Evolutionary conservation across 2,888 invertebrate species (phyloP).

Genomic region (Heliconius sara): DNA sequence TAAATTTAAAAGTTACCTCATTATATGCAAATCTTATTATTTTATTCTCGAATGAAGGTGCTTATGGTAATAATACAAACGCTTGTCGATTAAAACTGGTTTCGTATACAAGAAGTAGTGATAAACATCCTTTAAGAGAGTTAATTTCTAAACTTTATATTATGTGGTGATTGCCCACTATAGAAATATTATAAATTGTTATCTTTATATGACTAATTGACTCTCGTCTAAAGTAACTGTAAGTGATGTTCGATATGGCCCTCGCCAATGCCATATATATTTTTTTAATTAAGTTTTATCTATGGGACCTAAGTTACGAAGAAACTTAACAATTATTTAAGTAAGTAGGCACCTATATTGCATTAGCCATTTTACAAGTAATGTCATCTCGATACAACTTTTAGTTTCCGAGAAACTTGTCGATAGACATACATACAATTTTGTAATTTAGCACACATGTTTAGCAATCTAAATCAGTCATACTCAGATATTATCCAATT

Average conservation of each 20-base stretch:
- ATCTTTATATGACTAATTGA: neutral
- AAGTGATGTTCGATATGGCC: neutral
- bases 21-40: neutral
- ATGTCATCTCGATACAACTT: neutral
- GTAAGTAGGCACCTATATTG: too few species aligned
- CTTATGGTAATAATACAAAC: neutral
- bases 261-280: neutral
- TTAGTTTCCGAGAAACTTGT: neutral
- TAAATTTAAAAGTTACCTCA: too few species aligned
- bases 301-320: neutral
- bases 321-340: neutral
- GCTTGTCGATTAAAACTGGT: neutral
- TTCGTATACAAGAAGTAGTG: neutral
- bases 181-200: slow-evolving; percentile 16
- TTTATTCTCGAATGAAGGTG: neutral
- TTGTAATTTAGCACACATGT: neutral
- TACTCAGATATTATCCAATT: too few species aligned
- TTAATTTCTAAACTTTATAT: neutral
- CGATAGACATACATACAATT: neutral
- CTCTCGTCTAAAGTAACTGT: neutral
- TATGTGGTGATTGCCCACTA: neutral
- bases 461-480: neutral
- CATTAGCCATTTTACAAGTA: neutral
- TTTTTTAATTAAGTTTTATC: neutral
- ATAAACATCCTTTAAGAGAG: neutral